Conservation (phyloP, 1,140 invertebrate genomes). For the Hypsibius dujardini region DNA sequence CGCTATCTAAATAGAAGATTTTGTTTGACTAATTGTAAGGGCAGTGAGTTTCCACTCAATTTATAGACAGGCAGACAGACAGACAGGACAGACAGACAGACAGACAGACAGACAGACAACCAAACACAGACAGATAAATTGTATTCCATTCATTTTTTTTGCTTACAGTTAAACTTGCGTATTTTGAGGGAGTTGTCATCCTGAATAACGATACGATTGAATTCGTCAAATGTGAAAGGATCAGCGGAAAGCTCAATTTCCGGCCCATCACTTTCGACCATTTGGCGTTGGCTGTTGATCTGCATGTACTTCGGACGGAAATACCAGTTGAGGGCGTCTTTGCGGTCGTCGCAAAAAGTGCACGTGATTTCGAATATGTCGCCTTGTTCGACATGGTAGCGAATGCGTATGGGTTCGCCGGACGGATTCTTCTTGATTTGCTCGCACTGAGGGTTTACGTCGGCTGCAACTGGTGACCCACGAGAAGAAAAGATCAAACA, state of each 20-base stretch:
- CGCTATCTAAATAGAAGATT: background rate
- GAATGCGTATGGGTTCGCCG: background rate
- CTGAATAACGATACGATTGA: background rate
- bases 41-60: background rate
- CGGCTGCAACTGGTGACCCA: too few relatives aligned
- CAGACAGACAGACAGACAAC: too few relatives aligned
- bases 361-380: background rate
- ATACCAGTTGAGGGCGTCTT: background rate
- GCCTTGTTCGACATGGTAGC: background rate
- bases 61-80: background rate
- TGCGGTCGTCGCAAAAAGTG: background rate
- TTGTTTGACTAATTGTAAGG: background rate
- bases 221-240: conserved; percentile 15
- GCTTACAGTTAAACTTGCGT: background rate
- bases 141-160: background rate
- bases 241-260: background rate
- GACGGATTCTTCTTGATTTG: too few relatives aligned
- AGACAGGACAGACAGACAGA: too few relatives aligned
- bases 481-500: too few relatives aligned
- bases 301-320: background rate
- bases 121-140: too few relatives aligned
- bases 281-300: background rate
- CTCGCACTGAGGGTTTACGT: too few relatives aligned
- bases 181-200: background rate
- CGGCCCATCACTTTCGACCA: background rate